Percentiles rank a stretch among this genome's conserved stretches.
phyloP scores from a whole-genome alignment of 2,797 vertebrate species.

The Melanotaenia trifasciata region DNA sequence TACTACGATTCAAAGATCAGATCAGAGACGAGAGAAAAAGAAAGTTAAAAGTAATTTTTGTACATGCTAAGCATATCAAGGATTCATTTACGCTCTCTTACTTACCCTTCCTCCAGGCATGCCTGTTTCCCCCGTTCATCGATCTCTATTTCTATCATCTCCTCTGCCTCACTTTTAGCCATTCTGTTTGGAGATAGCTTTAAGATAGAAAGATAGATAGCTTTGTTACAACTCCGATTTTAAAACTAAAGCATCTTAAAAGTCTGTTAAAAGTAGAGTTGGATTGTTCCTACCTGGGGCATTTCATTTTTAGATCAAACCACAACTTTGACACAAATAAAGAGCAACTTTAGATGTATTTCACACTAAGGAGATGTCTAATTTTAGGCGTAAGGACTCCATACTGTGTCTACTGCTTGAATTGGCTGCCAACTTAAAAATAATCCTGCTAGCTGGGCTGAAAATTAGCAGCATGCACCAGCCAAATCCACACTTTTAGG shows the following conservation, averaged over 20 bases:
- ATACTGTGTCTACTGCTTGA: not conserved
- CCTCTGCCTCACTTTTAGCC: slow-evolving; percentile 96
- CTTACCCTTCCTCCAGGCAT: slow-evolving; percentile 86
- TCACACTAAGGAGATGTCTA: not conserved
- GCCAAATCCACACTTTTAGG: not conserved
- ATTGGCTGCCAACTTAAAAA: not conserved
- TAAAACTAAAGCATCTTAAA: too few relatives aligned
- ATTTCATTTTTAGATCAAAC: not conserved
- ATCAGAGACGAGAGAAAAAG: not conserved
- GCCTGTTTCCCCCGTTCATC: slow-evolving; percentile 92
- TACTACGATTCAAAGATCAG: slow-evolving; percentile 72
- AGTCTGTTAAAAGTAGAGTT: not conserved
- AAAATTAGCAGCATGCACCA: not conserved
- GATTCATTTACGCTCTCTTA: not conserved
- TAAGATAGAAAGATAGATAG: not conserved
- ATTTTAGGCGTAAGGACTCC: not conserved
- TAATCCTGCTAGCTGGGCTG: not conserved
- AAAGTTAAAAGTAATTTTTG: not conserved
- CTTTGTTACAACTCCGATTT: too few relatives aligned
- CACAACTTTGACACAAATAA: not conserved
- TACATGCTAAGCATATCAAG: not conserved
- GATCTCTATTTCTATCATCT: slow-evolving; percentile 99
- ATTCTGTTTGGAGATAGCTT: slow-evolving; percentile 77
- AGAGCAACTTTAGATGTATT: not conserved
- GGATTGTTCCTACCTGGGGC: not conserved